Evolutionary conservation across 2,888 invertebrate species (phyloP), one percentile per base, ranked within the genome.

Genomic region (Spisula solida): DNA sequence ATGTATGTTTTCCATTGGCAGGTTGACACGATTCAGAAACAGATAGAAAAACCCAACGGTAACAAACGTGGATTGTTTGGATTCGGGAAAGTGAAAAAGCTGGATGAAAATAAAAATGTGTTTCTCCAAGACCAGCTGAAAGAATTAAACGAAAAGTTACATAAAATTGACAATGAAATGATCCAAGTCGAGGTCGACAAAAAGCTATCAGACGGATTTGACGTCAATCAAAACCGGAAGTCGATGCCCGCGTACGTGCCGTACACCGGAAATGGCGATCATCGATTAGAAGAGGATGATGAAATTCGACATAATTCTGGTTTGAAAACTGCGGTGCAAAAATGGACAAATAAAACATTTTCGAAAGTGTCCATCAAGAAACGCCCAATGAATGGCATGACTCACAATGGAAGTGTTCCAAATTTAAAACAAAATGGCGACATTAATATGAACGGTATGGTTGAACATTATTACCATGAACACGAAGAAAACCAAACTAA

Each of bases 11-110:
- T 66, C 10, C 60, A 66, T 66, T 25, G 5, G 25, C 25, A 95
- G 95, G 90, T 95, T 85, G 93, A 94, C 29, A 93, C 94, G 4
- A 93, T 95, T 12, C 92, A 94, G 81, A 93, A 94, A 85, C 94
- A 95, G 79, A 91, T 95, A 83, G 92, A 82, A 70, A 88, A 70
- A 51, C 82, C 90, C 66, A 88, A 82, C 47, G 87, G 87, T 16
- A 80, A 60, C 81, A 93, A 89, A 93, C 92, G 92, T 89, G 94
- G 91, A 70, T 88, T 94, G 12, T 95, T 95, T 88, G 91, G 91
- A 34, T 93, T 95, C 60, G 94, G 93, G 1, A 93, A 92, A 75
- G 93, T 93, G 60, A 94, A 94, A 86, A 94, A 94, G 80, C 60
- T 90, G 1, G 92, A 90, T 29, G 91, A 91, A 81, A 93, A 88